Conservation (phyloP, 2,888 invertebrate genomes). For the Leucoptera coffeella region DNA sequence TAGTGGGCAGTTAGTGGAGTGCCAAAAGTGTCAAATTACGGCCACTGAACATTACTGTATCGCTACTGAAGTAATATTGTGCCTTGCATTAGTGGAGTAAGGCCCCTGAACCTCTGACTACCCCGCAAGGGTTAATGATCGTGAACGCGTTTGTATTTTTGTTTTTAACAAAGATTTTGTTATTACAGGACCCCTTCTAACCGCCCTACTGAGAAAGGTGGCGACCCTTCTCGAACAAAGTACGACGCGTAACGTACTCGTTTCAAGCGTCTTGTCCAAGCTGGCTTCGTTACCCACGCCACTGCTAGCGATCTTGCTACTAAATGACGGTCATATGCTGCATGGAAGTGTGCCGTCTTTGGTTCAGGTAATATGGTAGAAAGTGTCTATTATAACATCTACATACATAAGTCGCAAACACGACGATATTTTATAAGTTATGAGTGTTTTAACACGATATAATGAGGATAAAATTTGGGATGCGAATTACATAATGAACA, state of each 20-base stretch:
- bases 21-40: too few relatives aligned
- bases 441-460: too few relatives aligned
- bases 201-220: slow-evolving; percentile 71
- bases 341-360: slow-evolving; percentile 89
- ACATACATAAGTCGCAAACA: background rate
- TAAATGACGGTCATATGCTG: slow-evolving; percentile 74
- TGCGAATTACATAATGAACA: too few relatives aligned
- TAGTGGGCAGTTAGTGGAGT: too few relatives aligned
- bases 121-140: too few relatives aligned
- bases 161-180: background rate
- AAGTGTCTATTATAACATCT: slow-evolving; percentile 7
- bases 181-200: slow-evolving; percentile 70
- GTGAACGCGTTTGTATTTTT: too few relatives aligned
- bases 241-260: slow-evolving; percentile 76
- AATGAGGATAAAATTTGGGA: too few relatives aligned
- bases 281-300: slow-evolving; percentile 87
- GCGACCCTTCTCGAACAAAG: slow-evolving; percentile 81
- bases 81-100: too few relatives aligned
- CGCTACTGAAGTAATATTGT: too few relatives aligned
- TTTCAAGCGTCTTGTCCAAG: slow-evolving; percentile 81
- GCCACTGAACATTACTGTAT: too few relatives aligned
- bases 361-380: slow-evolving; percentile 84
- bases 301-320: slow-evolving; percentile 76
- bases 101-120: too few relatives aligned
- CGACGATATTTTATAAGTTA: too few relatives aligned